phyloP scores from a whole-genome alignment of 2,113 vertebrate species.

The zebrafish (Danio rerio) region DNA sequence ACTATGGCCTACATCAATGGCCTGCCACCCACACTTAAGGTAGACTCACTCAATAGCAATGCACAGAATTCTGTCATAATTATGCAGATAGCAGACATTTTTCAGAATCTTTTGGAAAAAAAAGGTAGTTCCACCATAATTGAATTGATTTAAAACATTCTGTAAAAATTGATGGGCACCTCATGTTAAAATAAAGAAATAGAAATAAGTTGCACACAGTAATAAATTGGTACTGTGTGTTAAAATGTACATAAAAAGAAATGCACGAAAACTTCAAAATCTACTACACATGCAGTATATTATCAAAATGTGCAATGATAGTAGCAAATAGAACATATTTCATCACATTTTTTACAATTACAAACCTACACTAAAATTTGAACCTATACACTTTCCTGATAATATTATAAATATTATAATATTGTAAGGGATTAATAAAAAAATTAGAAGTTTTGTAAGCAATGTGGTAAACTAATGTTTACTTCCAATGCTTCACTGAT shows the following conservation, averaged over 20 bases:
- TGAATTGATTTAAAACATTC: not conserved
- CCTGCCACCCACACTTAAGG: constrained; percentile 73
- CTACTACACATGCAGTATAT: too few relatives aligned
- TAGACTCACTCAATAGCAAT: constrained; percentile 56
- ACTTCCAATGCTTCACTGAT: not conserved
- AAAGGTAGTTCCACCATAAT: not conserved
- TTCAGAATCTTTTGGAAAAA: not conserved
- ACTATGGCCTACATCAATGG: constrained; percentile 85
- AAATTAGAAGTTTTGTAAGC: too few relatives aligned
- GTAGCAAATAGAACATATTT: not conserved
- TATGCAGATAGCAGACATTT: not conserved
- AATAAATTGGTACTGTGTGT: not conserved
- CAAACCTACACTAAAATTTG: not conserved
- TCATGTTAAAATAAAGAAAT: not conserved
- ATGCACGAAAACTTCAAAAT: not conserved
- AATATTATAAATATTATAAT: too few relatives aligned
- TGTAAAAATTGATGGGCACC: not conserved
- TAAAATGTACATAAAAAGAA: not conserved
- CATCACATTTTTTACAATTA: not conserved
- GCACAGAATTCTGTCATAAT: not conserved
- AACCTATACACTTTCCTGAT: too few relatives aligned
- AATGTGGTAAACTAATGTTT: not conserved
- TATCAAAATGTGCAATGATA: not conserved
- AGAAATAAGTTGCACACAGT: not conserved
- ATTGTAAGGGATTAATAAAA: too few relatives aligned